Conservation (phyloP, 2,888 invertebrate genomes). For the Esperia sulphurella region DNA sequence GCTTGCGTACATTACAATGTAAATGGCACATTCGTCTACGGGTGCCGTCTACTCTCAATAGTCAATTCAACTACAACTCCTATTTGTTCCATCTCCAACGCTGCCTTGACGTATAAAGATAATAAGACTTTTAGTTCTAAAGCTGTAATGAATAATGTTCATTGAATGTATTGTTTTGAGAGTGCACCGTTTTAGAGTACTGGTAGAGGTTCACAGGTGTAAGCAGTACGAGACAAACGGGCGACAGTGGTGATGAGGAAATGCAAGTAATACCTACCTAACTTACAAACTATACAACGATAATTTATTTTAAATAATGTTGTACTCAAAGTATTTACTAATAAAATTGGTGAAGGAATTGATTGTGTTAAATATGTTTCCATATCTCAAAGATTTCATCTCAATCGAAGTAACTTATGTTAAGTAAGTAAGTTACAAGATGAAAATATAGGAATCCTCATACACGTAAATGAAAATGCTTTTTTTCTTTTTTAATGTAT, state of each 20-base stretch:
- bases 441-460: too few species aligned
- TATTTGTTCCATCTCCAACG: not conserved
- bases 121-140: too few species aligned
- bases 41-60: conserved; percentile 45
- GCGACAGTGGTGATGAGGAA: conserved; percentile 59
- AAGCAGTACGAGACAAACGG: conserved; percentile 63
- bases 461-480: too few species aligned
- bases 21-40: conserved; percentile 73
- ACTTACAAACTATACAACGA: too few species aligned
- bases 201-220: conserved; percentile 55
- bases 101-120: not conserved
- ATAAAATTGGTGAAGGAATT: too few species aligned
- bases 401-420: too few species aligned
- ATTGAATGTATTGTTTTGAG: not conserved
- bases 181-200: conserved; percentile 26
- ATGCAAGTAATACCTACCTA: conserved; percentile 30
- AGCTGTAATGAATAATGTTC: conserved; percentile 12
- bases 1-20: conserved; percentile 71
- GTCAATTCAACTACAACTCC: not conserved
- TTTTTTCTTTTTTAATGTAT: too few species aligned
- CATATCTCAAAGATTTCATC: too few species aligned
- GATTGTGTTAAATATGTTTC: too few species aligned
- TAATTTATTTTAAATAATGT: too few species aligned
- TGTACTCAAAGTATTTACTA: too few species aligned
- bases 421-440: too few species aligned